These are phyloP conservation scores for Cantharis rustica DNA, from an alignment of 2,888 invertebrate genomes.

Conservation along the genomic window DNA sequence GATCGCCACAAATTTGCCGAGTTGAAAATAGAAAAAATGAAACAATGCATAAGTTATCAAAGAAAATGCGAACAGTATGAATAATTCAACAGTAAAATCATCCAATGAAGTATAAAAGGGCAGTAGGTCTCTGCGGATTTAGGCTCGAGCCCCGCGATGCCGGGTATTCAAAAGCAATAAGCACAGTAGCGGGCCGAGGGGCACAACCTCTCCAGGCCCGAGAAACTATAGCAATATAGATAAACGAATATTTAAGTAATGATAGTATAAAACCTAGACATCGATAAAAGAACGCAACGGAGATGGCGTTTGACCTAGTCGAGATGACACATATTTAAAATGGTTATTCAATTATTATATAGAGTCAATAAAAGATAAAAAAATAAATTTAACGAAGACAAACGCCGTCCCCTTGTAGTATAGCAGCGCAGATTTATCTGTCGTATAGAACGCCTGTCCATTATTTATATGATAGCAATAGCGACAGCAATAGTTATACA, in stretches of 20 bases:
- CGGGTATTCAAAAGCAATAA: conserved; percentile 60
- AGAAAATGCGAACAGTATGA: conserved; percentile 29
- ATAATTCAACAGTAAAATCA: conserved; percentile 35
- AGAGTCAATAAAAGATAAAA: conserved; percentile 15
- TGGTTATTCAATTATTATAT: conserved; percentile 20
- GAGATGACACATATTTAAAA: conserved; percentile 3
- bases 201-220: conserved; percentile 40
- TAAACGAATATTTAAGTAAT: conserved; percentile 46
- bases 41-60: conserved; percentile 34
- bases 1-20: not conserved
- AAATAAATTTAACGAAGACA: conserved; percentile 11
- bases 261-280: conserved; percentile 33
- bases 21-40: conserved; percentile 3
- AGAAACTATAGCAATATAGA: conserved; percentile 58
- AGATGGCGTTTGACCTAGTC: conserved; percentile 33
- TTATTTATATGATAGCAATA: conserved; percentile 54
- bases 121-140: conserved; percentile 42
- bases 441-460: conserved; percentile 47
- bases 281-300: conserved; percentile 28
- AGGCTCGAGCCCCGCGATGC: conserved; percentile 52
- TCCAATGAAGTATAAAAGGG: conserved; percentile 39
- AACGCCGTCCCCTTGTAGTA: conserved; percentile 44
- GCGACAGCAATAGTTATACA: conserved; percentile 54
- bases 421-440: conserved; percentile 37
- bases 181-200: conserved; percentile 51